These are phyloP conservation scores for Scylla paramamosain DNA, from an alignment of 1,140 invertebrate species.

Conservation along the genomic window DNA sequence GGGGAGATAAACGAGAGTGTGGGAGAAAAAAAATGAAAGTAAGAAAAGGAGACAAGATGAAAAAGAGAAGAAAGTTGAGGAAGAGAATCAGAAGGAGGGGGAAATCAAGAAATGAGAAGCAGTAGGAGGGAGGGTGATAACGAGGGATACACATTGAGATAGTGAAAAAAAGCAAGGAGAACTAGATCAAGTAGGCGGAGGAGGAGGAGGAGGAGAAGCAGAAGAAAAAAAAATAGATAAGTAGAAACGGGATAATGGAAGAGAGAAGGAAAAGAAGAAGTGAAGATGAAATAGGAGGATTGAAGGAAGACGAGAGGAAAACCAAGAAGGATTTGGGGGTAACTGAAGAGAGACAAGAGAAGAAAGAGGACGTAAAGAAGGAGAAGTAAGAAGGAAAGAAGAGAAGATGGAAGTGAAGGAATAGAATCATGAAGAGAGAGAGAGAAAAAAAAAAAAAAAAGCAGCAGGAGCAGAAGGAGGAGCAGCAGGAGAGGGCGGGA, in stretches of 20 bases:
- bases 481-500: background rate
- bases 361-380: background rate
- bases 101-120: too few relatives aligned
- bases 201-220: background rate
- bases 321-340: background rate
- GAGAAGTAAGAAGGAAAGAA: background rate
- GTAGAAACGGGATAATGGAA: background rate
- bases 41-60: too few relatives aligned
- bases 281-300: background rate
- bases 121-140: too few relatives aligned
- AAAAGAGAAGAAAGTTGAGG: too few relatives aligned
- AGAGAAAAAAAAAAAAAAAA: background rate
- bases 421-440: background rate
- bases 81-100: too few relatives aligned
- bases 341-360: background rate
- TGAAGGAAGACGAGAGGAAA: background rate
- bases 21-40: too few relatives aligned
- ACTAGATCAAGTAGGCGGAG: too few relatives aligned
- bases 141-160: too few relatives aligned
- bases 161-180: too few relatives aligned
- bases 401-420: background rate
- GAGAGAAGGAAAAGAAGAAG: background rate
- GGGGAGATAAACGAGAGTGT: too few relatives aligned
- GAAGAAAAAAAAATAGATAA: background rate
- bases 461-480: background rate